Conservation (phyloP, 2,797 vertebrate genomes). For the Phalanger gymnotis region DNA sequence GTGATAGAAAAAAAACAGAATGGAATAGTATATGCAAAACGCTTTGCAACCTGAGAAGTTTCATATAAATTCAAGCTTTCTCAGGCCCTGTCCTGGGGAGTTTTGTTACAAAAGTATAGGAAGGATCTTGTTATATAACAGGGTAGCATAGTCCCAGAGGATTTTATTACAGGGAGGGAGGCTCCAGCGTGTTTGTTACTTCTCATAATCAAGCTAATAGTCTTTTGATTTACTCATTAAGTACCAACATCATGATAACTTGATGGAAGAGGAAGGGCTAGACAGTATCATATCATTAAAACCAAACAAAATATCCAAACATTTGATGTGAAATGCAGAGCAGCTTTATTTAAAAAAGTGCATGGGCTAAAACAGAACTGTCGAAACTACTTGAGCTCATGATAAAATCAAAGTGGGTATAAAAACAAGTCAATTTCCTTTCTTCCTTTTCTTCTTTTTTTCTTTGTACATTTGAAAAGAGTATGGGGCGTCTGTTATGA, state of each 20-base stretch:
- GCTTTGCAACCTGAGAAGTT: neutral
- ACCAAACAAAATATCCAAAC: neutral
- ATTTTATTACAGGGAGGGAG: constrained; percentile 16
- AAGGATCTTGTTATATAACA: constrained; percentile 3
- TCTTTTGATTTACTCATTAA: constrained; percentile 23
- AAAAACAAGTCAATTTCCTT: constrained; percentile 15
- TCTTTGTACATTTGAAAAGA: constrained; percentile 2
- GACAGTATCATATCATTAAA: constrained; percentile 35
- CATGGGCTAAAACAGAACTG: constrained; percentile 2
- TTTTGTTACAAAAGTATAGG: constrained; percentile 17
- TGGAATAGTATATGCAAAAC: neutral
- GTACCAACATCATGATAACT: neutral
- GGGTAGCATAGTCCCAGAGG: neutral
- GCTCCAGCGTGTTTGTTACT: constrained; percentile 2
- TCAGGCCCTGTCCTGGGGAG: constrained; percentile 35
- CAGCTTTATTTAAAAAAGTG: constrained; percentile 26
- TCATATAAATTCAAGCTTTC: constrained; percentile 7
- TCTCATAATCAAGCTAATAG: neutral
- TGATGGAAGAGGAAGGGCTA: neutral
- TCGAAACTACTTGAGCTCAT: constrained; percentile 23
- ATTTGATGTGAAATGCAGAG: neutral
- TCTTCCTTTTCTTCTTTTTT: neutral
- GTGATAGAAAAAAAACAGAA: neutral
- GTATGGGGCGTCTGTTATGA: neutral
- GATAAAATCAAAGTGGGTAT: constrained; percentile 15